Evolutionary conservation across 1,140 invertebrate genomes (phyloP).

Genomic region (Zaprionus lachaisei): DNA sequence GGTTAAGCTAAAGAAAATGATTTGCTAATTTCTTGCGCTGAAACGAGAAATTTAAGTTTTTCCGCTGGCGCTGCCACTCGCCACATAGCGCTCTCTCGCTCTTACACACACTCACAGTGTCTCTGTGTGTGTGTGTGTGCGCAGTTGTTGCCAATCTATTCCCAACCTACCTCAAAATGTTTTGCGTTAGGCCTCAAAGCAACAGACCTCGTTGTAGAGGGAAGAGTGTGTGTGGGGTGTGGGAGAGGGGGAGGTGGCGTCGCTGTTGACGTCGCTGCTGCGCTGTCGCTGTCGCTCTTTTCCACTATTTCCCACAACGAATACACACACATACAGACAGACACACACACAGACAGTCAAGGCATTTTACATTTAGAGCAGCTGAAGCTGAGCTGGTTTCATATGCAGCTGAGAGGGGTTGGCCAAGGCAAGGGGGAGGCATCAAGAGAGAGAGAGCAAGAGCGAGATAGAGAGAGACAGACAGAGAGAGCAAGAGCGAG

Average conservation of each 20-base stretch:
- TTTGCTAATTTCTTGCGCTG: conserved; percentile 80
- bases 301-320: conserved; percentile 74
- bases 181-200: conserved; percentile 82
- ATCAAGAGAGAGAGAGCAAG: conserved; percentile 12
- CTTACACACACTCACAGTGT: neutral
- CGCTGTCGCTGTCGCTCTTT: conserved; percentile 60
- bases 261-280: neutral
- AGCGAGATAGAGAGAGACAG: neutral
- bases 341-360: conserved; percentile 14
- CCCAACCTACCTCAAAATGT: conserved; percentile 84
- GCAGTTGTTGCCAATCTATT: conserved; percentile 81
- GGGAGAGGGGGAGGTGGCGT: neutral
- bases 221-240: conserved; percentile 3
- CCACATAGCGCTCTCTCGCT: conserved; percentile 3
- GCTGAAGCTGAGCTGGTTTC: conserved; percentile 68
- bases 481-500: conserved; percentile 13
- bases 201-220: conserved; percentile 73
- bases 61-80: conserved; percentile 49
- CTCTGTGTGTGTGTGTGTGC: conserved; percentile 58
- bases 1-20: conserved; percentile 79
- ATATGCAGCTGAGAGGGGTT: conserved; percentile 53
- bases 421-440: conserved; percentile 2
- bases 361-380: conserved; percentile 51
- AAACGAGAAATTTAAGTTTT: conserved; percentile 82
- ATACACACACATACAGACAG: conserved; percentile 18